Evolutionary conservation across 2,888 invertebrate genomes (phyloP), one percentile per base, ranked within the genome.

Genomic region (Crossocerus cetratus): DNA sequence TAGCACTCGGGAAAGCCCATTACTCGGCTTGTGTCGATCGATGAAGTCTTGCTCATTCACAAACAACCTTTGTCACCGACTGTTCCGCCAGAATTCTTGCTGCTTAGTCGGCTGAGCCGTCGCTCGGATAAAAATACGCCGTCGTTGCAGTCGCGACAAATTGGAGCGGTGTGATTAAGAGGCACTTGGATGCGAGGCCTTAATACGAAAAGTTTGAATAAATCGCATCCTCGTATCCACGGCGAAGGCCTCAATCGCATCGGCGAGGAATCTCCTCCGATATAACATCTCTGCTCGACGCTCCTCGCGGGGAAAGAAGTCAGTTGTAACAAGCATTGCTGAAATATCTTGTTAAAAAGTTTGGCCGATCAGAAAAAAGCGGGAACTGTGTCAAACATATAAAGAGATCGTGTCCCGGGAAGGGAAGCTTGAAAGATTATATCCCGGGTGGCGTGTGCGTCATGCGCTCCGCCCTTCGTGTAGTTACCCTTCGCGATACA

Each of bases 11-110:
- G 16, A 57, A n/a, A 57, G 32, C 23, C 32, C 32, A 57, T 57
- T 57, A 16, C n/a, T 32, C 16, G 11, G 57, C 23, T 16, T 23
- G 18, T 5, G 13, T 11, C 42, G 59, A 59, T 59, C 43, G 43
- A 59, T 59, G 43, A 59, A 23, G 13, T 43, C 59, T 18, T 16
- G 43, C 16, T 59, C 21, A 42, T 59, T 59, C 14, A 16, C 59
- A 16, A 44, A 14, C 8, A 14, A 14, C 44, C 21, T 60, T 60
- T 60, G 43, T 43, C 16, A 14, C 20, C 43, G 21, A 59, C 43
- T 20, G 13, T 59, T 59, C 44, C 20, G 5, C 8, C 13, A 18
- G 44, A 59, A 43, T 42, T 13, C 20, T 14, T 20, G 13, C 23
- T 59, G 16, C 44, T 59, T 22, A 16, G 32, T 23, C 20, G 20